Evolutionary conservation across 2,113 vertebrate genomes (phyloP).

Genomic region (Donacobius atricapilla): DNA sequence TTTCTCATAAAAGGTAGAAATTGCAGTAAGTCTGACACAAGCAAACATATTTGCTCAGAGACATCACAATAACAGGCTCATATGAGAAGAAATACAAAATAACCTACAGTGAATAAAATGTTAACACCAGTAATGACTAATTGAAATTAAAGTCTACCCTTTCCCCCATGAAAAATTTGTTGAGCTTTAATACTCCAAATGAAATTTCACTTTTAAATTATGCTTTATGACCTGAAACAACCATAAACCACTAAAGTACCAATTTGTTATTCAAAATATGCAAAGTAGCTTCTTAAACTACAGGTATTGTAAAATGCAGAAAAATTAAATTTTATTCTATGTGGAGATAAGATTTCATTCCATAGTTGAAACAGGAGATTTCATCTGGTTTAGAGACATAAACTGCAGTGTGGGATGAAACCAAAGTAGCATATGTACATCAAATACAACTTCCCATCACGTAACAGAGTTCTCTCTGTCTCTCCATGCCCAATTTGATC

Average conservation of each 20-base stretch:
- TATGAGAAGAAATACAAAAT: background rate
- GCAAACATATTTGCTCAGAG: constrained; percentile 14
- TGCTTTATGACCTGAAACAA: constrained; percentile 40
- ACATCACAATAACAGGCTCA: background rate
- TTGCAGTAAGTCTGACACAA: constrained; percentile 15
- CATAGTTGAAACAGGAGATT: background rate
- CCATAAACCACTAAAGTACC: constrained; percentile 12
- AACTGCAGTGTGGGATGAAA: background rate
- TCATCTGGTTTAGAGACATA: background rate
- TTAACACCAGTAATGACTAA: constrained; percentile 15
- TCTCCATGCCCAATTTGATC: background rate
- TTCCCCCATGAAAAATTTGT: background rate
- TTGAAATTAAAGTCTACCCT: constrained; percentile 41
- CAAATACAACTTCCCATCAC: background rate
- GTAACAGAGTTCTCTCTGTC: background rate
- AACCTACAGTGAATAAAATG: constrained; percentile 16
- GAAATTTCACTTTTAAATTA: constrained; percentile 28
- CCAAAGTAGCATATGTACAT: background rate
- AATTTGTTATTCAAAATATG: constrained; percentile 7
- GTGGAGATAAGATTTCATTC: background rate
- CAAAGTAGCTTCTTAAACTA: background rate
- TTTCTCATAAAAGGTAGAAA: constrained; percentile 34
- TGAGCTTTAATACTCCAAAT: background rate
- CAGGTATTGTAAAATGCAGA: background rate
- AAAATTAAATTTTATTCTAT: background rate